Percentiles rank a stretch among this genome's conserved stretches.
Conservation (phyloP, 2,797 vertebrate genomes). For the Microchirus variegatus region DNA sequence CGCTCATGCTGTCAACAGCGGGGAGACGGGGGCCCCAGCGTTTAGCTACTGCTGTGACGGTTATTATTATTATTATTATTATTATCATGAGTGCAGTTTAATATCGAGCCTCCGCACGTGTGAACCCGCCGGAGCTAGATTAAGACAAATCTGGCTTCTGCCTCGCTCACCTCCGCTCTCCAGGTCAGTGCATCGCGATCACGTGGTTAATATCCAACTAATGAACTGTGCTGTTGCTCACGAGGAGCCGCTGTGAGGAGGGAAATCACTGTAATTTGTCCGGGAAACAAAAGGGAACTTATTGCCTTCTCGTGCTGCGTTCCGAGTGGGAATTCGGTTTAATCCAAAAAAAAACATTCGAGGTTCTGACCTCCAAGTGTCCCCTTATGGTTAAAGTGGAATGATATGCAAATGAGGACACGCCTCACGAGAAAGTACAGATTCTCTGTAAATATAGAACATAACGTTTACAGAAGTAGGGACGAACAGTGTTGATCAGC, state of each 20-base stretch:
- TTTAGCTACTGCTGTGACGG: slow-evolving; percentile 54
- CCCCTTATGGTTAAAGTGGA: too few relatives aligned
- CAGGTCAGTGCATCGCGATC: slow-evolving; percentile 15
- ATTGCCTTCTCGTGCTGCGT: not conserved
- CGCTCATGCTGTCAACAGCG: slow-evolving; percentile 58
- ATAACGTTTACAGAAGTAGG: too few relatives aligned
- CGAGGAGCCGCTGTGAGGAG: not conserved
- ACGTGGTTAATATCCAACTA: slow-evolving; percentile 6
- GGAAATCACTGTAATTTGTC: slow-evolving; percentile 3
- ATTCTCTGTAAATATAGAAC: too few relatives aligned
- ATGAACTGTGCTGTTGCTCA: not conserved
- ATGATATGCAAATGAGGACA: too few relatives aligned
- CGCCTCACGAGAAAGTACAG: too few relatives aligned
- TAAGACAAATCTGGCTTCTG: slow-evolving; percentile 15
- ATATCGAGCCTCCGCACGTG: slow-evolving; percentile 12
- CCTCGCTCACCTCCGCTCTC: slow-evolving; percentile 1
- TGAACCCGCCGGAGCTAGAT: not conserved
- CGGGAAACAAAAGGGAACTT: not conserved
- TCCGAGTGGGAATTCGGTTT: too few relatives aligned
- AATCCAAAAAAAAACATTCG: too few relatives aligned
- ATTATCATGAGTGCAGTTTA: slow-evolving; percentile 43
- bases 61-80: slow-evolving; percentile 43
- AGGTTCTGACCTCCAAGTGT: too few relatives aligned
- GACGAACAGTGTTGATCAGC: too few relatives aligned
- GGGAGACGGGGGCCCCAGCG: slow-evolving; percentile 35